Percentiles rank a stretch among this genome's conserved stretches.
phyloP scores from a whole-genome alignment of 1,140 invertebrate species.

The Helicoverpa zea region DNA sequence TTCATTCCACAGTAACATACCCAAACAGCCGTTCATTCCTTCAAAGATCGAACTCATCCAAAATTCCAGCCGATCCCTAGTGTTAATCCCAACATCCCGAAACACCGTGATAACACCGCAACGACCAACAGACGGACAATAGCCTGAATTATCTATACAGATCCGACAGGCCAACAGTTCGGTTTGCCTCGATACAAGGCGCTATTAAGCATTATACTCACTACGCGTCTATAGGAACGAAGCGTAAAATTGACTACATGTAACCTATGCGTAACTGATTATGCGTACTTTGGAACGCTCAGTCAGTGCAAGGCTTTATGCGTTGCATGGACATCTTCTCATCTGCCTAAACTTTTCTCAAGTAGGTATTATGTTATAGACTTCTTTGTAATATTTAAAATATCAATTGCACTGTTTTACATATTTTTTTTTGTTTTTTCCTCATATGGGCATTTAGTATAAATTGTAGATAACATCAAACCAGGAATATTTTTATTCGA shows the following conservation, averaged over 20 bases:
- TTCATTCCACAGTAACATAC: background rate
- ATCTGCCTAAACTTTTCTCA: too few relatives aligned
- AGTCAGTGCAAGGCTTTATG: too few relatives aligned
- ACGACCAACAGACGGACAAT: constrained; percentile 27
- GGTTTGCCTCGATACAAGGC: constrained; percentile 17
- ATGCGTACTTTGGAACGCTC: too few relatives aligned
- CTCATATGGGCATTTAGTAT: too few relatives aligned
- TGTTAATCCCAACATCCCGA: constrained; percentile 28
- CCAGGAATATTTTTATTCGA: too few relatives aligned
- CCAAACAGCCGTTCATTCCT: background rate
- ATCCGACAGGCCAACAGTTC: constrained; percentile 26
- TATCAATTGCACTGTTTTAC: too few relatives aligned
- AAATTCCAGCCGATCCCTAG: background rate
- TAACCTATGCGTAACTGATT: background rate
- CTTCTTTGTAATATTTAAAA: too few relatives aligned
- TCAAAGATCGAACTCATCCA: background rate
- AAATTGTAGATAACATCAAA: too few relatives aligned
- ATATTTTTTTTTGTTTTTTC: too few relatives aligned
- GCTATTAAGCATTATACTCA: background rate
- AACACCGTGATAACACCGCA: constrained; percentile 33
- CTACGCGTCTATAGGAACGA: background rate
- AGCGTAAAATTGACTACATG: too few relatives aligned
- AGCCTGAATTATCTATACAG: constrained; percentile 36
- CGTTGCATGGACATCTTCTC: too few relatives aligned
- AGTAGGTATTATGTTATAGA: too few relatives aligned